phyloP scores from a whole-genome alignment of 2,888 invertebrate species.

The Rosalia funebris region DNA sequence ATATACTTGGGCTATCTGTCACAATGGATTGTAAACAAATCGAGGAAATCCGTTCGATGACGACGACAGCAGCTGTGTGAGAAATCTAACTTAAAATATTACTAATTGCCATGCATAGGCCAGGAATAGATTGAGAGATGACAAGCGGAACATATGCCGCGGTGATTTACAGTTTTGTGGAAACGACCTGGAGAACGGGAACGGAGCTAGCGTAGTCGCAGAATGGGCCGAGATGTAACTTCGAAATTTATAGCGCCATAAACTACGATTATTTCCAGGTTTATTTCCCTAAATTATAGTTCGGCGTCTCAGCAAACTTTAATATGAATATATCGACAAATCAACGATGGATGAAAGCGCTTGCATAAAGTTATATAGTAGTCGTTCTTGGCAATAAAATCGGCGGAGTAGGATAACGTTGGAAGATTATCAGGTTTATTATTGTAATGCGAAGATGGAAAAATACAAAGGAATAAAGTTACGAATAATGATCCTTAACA shows the following conservation, averaged over 20 bases:
- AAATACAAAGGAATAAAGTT: too few relatives aligned
- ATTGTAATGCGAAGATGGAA: too few relatives aligned
- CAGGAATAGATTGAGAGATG: conserved; percentile 28
- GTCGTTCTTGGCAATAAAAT: too few relatives aligned
- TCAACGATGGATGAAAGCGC: too few relatives aligned
- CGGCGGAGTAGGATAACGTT: too few relatives aligned
- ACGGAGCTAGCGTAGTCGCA: not conserved
- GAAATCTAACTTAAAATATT: conserved; percentile 44
- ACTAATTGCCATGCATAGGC: conserved; percentile 44
- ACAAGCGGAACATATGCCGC: conserved; percentile 24
- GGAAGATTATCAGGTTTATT: too few relatives aligned
- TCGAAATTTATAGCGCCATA: not conserved
- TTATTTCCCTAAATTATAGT: conserved; percentile 1
- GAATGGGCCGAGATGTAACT: not conserved
- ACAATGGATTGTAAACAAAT: conserved; percentile 22
- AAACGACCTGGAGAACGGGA: conserved; percentile 28
- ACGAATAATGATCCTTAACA: too few relatives aligned
- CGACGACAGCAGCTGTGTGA: conserved; percentile 29
- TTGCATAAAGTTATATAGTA: too few relatives aligned
- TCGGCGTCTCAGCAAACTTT: not conserved
- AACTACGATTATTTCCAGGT: not conserved
- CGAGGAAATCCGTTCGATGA: conserved; percentile 17
- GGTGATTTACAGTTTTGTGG: conserved; percentile 46
- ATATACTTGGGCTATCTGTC: conserved; percentile 21
- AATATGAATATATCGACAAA: too few relatives aligned